A percentile compares a stretch with the other conserved stretches of the same genome.
Conservation (phyloP, 1,140 invertebrate species). For the Pentalonia nigronervosa region DNA sequence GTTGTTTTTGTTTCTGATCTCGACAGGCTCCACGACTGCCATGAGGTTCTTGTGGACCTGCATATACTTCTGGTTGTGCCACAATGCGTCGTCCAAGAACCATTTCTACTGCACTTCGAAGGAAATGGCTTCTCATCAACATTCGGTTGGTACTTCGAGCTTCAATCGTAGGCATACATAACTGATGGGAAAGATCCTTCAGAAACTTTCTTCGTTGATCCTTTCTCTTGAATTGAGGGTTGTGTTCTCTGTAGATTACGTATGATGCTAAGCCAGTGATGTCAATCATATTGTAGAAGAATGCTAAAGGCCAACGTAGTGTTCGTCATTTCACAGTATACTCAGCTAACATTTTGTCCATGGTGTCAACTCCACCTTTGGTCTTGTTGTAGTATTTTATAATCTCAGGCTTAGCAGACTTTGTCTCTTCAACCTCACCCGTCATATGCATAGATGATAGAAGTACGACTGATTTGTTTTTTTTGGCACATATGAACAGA, state of each 20-base stretch:
- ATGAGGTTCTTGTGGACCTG: background rate
- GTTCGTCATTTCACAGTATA: slow-evolving; percentile 11
- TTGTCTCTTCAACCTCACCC: too few relatives aligned
- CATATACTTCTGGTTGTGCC: background rate
- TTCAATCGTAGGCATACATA: slow-evolving; percentile 21
- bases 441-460: background rate
- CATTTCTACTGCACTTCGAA: background rate
- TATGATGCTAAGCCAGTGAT: background rate
- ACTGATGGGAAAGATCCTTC: slow-evolving; percentile 9
- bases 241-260: background rate
- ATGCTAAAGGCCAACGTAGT: background rate
- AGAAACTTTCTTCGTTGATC: background rate
- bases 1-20: background rate
- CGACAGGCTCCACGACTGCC: background rate
- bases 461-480: background rate
- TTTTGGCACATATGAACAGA: slow-evolving; percentile 12
- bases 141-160: background rate
- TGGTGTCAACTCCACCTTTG: slow-evolving; percentile 7
- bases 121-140: background rate
- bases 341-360: slow-evolving; percentile 12
- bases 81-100: background rate
- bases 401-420: slow-evolving; percentile 53
- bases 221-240: background rate
- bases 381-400: slow-evolving; percentile 61
- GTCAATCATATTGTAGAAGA: slow-evolving; percentile 1